Evolutionary conservation across 2,888 invertebrate species (phyloP).

Genomic region (Arctia plantaginis): DNA sequence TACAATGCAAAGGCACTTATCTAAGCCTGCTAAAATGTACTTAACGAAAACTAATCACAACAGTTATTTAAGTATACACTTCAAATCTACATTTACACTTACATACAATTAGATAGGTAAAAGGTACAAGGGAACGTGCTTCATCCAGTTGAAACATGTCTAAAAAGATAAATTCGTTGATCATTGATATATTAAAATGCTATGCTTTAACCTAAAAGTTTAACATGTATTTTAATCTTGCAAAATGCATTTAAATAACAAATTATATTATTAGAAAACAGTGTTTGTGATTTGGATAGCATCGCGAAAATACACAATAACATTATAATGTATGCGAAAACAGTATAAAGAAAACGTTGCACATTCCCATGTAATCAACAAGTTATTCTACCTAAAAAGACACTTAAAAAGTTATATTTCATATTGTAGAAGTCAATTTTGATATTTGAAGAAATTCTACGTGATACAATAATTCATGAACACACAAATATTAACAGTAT

Average conservation of each 20-base stretch:
- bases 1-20: too few species aligned
- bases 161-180: background rate
- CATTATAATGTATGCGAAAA: too few species aligned
- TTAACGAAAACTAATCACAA: background rate
- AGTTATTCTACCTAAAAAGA: background rate
- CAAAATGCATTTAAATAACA: background rate
- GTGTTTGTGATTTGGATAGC: background rate
- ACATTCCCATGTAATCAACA: background rate
- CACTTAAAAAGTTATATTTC: background rate
- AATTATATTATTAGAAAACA: background rate
- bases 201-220: background rate
- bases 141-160: background rate
- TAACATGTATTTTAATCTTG: background rate
- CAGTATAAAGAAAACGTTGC: background rate
- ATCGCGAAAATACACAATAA: too few species aligned
- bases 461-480: background rate
- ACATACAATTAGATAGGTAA: background rate
- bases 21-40: background rate
- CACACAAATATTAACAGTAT: background rate
- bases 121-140: background rate
- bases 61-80: background rate
- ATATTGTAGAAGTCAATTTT: background rate
- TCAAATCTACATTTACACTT: background rate
- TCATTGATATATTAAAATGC: background rate
- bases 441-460: background rate